Evolutionary conservation across 92 coral and sea anemone genomes (phyloP).

Genomic region (Galaxea fascicularis): DNA sequence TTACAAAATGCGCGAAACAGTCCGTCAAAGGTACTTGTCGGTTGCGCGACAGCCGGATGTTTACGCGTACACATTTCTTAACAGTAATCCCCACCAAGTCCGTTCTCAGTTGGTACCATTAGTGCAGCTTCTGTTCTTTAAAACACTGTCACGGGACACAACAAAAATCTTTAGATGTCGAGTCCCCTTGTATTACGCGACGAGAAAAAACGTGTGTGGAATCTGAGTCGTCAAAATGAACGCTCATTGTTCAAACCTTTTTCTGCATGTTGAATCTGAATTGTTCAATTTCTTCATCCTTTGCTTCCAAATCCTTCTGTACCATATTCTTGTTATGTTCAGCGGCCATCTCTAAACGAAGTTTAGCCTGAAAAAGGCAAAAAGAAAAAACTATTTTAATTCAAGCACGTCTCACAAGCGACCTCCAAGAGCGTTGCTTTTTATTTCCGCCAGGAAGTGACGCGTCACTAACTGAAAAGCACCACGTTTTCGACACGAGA

Average conservation of each 20-base stretch:
- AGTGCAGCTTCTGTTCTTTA: too few relatives aligned
- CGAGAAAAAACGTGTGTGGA: background rate
- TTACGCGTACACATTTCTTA: too few relatives aligned
- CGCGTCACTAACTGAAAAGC: background rate
- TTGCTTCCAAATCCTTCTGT: slow-evolving; percentile 88
- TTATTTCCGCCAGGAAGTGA: too few relatives aligned
- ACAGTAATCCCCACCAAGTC: too few relatives aligned
- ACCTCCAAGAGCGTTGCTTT: background rate
- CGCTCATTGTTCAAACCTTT: slow-evolving; percentile 63
- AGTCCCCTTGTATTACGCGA: background rate
- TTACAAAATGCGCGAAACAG: too few relatives aligned
- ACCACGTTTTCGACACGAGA: background rate
- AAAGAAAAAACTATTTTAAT: too few relatives aligned
- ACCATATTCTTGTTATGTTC: slow-evolving; percentile 83
- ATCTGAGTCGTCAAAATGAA: background rate
- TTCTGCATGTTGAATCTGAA: slow-evolving; percentile 78
- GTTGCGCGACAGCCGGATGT: too few relatives aligned
- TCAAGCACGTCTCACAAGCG: background rate
- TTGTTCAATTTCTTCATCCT: slow-evolving; percentile 93
- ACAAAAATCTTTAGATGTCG: too few relatives aligned
- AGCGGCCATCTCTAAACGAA: slow-evolving; percentile 95
- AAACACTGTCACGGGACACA: too few relatives aligned
- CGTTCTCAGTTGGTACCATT: too few relatives aligned
- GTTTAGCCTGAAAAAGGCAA: slow-evolving; percentile 66
- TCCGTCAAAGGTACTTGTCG: too few relatives aligned